Evolutionary conservation across 1,140 invertebrate species (phyloP).

Genomic region (Trichonephila clavipes): DNA sequence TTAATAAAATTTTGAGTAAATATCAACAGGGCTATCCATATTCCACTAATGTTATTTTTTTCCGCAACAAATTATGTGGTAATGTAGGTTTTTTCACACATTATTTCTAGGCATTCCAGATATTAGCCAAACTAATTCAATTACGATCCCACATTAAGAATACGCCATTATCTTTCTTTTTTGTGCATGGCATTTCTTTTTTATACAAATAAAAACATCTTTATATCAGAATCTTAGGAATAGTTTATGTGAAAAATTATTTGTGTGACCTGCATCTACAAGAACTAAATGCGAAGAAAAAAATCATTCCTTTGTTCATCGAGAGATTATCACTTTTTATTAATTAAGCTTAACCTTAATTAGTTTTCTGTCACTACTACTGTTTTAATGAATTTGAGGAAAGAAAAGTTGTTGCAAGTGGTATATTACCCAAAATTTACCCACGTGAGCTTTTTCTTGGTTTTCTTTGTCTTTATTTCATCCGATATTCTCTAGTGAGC

Average conservation of each 20-base stretch:
- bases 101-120: not conserved
- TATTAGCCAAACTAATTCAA: not conserved
- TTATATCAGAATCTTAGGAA: not conserved
- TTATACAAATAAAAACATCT: not conserved
- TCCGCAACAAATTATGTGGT: too few species aligned
- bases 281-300: not conserved
- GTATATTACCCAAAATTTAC: conserved; percentile 3
- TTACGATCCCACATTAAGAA: not conserved
- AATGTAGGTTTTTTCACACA: too few species aligned
- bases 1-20: too few species aligned
- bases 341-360: conserved; percentile 50
- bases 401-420: conserved; percentile 40
- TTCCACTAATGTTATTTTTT: too few species aligned
- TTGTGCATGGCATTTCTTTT: not conserved
- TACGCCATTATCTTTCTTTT: not conserved
- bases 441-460: not conserved
- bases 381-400: conserved; percentile 56
- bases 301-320: not conserved
- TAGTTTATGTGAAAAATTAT: not conserved
- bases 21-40: too few species aligned
- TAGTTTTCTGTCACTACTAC: conserved; percentile 52
- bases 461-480: not conserved
- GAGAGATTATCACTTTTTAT: conserved; percentile 43
- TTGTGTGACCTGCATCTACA: conserved; percentile 9
- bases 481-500: not conserved